phyloP scores from a whole-genome alignment of 30 jellyfish, hydroid and myxozoan genomes.

The Aurelia aurita complex sp. Pacific region DNA sequence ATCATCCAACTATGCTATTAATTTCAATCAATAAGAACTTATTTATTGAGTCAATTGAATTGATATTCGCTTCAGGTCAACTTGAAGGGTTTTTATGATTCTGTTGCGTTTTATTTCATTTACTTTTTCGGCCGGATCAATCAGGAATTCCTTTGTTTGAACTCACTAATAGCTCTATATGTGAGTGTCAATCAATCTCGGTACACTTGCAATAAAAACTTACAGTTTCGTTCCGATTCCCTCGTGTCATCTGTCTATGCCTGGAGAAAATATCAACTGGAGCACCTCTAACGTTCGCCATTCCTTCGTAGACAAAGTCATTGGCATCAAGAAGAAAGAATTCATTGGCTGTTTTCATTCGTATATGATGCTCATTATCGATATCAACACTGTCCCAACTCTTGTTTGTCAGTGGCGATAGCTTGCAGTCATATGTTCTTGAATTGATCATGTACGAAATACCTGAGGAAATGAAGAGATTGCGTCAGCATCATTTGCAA shows the following conservation, averaged over 20 bases:
- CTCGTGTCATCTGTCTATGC: not conserved
- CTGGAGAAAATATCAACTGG: conserved; percentile 9
- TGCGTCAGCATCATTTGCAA: not conserved
- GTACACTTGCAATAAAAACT: not conserved
- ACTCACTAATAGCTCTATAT: no score
- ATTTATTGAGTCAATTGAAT: no score
- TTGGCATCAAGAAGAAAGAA: not conserved
- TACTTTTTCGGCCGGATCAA: no score
- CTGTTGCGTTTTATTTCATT: no score
- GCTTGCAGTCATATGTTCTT: not conserved
- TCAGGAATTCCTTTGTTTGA: no score
- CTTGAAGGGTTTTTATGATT: no score
- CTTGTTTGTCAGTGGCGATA: conserved; percentile 13
- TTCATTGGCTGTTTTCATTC: conserved; percentile 14
- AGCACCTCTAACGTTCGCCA: conserved; percentile 14
- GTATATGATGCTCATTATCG: conserved; percentile 15
- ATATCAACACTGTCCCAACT: conserved; percentile 22
- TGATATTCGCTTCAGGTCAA: no score
- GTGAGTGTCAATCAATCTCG: no score
- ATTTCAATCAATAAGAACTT: no score
- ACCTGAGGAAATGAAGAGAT: not conserved
- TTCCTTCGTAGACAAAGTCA: conserved; percentile 10
- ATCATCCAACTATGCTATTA: no score
- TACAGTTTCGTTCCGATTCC: not conserved
- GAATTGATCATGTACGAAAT: not conserved